Base-by-base conservation (phyloP, 2,888 invertebrate genomes). In the Girardia tigrina region DNA sequence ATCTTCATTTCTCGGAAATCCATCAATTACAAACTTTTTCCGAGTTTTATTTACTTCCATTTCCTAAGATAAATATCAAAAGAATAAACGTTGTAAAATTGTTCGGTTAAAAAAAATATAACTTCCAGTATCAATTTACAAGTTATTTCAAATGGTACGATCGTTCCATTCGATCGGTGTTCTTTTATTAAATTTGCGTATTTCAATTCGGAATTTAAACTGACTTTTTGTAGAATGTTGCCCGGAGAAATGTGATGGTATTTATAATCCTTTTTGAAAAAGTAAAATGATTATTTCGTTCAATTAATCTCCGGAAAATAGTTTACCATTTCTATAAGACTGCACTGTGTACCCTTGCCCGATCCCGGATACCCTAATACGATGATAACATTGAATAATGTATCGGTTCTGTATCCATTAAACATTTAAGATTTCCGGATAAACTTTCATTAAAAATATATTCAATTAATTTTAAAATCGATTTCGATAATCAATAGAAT, bases 81-180 rank as follows among this genome's bases (percentile, higher is more conserved):
- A 56, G 23, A 56, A 2, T 56, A 23, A n/a, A n/a, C n/a, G n/a
- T n/a, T n/a, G n/a, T n/a, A n/a, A n/a, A n/a, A n/a, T n/a, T n/a
- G n/a, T n/a, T n/a, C n/a, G n/a, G n/a, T n/a, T n/a, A n/a, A n/a
- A n/a, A n/a, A n/a, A n/a, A 23, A n/a, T 88, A 89, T 89, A 26
- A 92, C 93, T 80, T 89, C 89, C 83, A 92, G 91, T 36, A 99
- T 85, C 20, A 99, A 88, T 73, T 90, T 90, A 84, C 97, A 98
- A 16, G 98, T 98, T 79, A 99, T 93, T 85, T 92, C 93, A 0
- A 98, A 98, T 0, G 98, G 98, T 0, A 99, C 98, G 79, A 97
- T 97, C 79, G 89, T 89, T 0, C 97, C 98, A 83, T 94, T 90
- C 72, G 87, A 88, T 76, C 99, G 95, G 83, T 93, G 91, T 74